A percentile compares a stretch with the other conserved stretches of the same genome.
phyloP scores from a whole-genome alignment of 2,888 invertebrate species.

The Leptinotarsa haldemani region DNA sequence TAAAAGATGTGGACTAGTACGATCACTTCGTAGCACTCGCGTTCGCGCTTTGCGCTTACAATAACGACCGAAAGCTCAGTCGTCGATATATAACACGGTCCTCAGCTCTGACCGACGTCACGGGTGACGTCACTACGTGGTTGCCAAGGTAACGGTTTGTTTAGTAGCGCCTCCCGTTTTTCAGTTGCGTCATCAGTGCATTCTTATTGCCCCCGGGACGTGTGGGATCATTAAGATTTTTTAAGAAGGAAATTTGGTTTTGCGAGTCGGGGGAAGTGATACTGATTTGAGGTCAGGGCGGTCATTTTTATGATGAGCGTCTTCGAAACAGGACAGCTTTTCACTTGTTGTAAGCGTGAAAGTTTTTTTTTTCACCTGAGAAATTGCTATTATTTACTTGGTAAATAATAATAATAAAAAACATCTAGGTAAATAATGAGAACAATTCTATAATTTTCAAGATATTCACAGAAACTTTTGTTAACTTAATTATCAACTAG shows the following conservation, averaged over 20 bases:
- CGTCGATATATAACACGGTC: slow-evolving; percentile 64
- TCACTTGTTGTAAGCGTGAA: no score
- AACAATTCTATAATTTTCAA: no score
- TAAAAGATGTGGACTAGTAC: slow-evolving; percentile 65
- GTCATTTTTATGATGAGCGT: background rate
- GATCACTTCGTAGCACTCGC: slow-evolving; percentile 56
- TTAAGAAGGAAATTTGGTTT: background rate
- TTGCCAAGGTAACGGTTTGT: slow-evolving; percentile 63
- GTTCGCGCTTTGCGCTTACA: slow-evolving; percentile 59
- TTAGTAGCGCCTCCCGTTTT: slow-evolving; percentile 66
- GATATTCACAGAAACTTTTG: no score
- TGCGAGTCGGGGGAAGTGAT: background rate
- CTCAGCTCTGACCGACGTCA: slow-evolving; percentile 63
- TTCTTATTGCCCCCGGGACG: slow-evolving; percentile 28
- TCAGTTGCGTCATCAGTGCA: slow-evolving; percentile 70
- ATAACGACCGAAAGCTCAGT: slow-evolving; percentile 55
- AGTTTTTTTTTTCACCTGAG: no score
- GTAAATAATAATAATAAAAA: no score
- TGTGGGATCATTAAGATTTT: slow-evolving; percentile 25
- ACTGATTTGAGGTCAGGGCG: background rate
- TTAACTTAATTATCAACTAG: no score
- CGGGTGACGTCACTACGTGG: slow-evolving; percentile 60
- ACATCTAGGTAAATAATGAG: no score
- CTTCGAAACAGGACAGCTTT: background rate
- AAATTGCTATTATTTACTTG: no score